Conservation (phyloP, 2,797 vertebrate species). For the Bovichtus diacanthus region DNA sequence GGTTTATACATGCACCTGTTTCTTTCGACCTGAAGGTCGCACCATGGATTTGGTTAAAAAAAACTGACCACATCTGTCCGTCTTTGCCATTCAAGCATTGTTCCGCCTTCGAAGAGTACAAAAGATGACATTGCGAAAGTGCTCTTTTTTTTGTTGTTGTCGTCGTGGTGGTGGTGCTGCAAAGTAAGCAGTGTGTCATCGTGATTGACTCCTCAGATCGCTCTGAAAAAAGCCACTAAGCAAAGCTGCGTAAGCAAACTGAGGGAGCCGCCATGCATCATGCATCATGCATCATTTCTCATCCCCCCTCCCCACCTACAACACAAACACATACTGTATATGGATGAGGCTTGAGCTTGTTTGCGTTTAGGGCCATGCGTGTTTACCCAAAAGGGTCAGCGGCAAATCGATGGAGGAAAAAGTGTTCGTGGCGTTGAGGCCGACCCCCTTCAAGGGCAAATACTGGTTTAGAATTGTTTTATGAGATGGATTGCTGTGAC, state of each 20-base stretch:
- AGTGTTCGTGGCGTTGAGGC: constrained; percentile 45
- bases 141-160: constrained; percentile 45
- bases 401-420: constrained; percentile 56
- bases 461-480: constrained; percentile 34
- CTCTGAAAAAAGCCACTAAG: constrained; percentile 54
- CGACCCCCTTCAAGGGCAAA: constrained; percentile 57
- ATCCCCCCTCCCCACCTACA: neutral
- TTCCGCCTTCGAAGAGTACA: constrained; percentile 55
- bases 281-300: constrained; percentile 67
- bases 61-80: constrained; percentile 46
- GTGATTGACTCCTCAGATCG: constrained; percentile 74
- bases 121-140: constrained; percentile 56
- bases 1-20: constrained; percentile 17
- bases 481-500: constrained; percentile 28
- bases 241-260: constrained; percentile 71
- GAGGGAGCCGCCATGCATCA: constrained; percentile 60
- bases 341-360: constrained; percentile 60
- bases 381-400: constrained; percentile 70
- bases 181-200: constrained; percentile 70
- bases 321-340: constrained; percentile 32
- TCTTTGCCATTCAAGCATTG: constrained; percentile 32
- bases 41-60: constrained; percentile 11
- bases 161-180: constrained; percentile 41
- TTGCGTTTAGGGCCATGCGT: constrained; percentile 57
- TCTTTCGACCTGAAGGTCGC: constrained; percentile 32